Percentiles rank a stretch among this genome's conserved stretches.
Conservation (phyloP, 1,140 invertebrate species). For the Drosophila saltans region DNA sequence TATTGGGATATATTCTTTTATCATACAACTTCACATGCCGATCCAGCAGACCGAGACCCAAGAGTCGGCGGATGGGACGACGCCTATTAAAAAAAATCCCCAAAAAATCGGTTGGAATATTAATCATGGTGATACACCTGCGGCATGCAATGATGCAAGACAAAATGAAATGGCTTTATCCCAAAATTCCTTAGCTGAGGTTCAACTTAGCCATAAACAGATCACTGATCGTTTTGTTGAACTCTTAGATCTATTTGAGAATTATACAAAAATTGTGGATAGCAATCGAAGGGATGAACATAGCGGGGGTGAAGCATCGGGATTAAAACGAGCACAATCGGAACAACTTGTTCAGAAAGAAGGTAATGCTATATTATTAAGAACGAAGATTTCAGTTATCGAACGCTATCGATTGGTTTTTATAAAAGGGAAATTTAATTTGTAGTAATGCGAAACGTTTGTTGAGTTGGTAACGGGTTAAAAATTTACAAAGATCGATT, state of each 20-base stretch:
- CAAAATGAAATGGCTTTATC: background rate
- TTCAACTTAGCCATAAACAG: conserved; percentile 54
- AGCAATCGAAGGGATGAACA: conserved; percentile 35
- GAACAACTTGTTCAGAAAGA: conserved; percentile 17
- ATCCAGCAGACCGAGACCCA: background rate
- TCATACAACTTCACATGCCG: conserved; percentile 17
- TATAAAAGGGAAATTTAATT: no score
- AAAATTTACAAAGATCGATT: no score
- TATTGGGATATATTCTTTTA: background rate
- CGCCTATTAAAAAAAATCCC: background rate
- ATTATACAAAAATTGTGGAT: conserved; percentile 45
- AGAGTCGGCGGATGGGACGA: conserved; percentile 3
- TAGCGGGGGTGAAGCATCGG: background rate
- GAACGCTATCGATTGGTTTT: no score
- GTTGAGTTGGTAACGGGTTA: no score
- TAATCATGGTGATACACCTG: background rate
- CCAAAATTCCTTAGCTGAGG: conserved; percentile 39
- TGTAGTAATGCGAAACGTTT: no score
- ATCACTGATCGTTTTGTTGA: conserved; percentile 58
- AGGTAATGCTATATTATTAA: conserved; percentile 19
- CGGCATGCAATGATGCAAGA: background rate
- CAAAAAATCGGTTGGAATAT: conserved; percentile 46
- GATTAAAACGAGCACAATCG: conserved; percentile 42
- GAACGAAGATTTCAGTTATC: no score
- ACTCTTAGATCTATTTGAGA: conserved; percentile 56